Conservation (phyloP, 2,797 vertebrate genomes). For the Australoheros facetus region DNA sequence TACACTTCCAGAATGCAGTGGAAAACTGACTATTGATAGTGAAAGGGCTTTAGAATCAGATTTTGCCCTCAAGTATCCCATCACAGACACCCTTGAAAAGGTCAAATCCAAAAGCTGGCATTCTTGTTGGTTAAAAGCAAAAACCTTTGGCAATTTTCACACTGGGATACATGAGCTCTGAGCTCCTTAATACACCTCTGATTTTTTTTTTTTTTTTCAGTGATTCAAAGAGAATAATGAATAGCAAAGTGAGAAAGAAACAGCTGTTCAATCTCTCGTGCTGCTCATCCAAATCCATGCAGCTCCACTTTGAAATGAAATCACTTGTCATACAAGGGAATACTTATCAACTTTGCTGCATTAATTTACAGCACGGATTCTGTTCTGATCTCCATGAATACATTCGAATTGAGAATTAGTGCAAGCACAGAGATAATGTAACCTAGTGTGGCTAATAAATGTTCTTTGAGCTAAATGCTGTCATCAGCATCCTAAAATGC, state of each 20-base stretch:
- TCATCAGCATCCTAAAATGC: neutral
- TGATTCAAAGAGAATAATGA: conserved; percentile 4
- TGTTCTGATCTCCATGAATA: neutral
- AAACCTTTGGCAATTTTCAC: neutral
- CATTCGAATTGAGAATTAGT: neutral
- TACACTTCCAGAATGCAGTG: conserved; percentile 58
- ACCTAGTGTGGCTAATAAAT: neutral
- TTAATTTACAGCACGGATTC: neutral
- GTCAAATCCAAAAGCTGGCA: conserved; percentile 1
- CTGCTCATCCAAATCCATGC: neutral
- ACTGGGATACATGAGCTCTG: neutral
- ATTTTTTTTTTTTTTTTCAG: neutral
- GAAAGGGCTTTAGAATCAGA: conserved; percentile 33
- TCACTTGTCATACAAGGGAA: neutral
- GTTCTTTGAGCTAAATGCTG: neutral
- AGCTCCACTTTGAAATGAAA: neutral
- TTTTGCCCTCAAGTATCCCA: conserved; percentile 29
- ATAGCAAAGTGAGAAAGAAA: neutral
- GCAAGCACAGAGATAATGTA: neutral
- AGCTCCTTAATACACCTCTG: neutral
- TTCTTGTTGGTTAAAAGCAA: neutral
- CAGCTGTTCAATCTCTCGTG: neutral
- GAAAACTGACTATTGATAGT: conserved; percentile 40
- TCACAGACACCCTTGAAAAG: conserved; percentile 12
- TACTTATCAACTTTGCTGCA: neutral